Evolutionary conservation across 2,797 vertebrate species (phyloP).

Genomic region (Hephaestus fuliginosus): DNA sequence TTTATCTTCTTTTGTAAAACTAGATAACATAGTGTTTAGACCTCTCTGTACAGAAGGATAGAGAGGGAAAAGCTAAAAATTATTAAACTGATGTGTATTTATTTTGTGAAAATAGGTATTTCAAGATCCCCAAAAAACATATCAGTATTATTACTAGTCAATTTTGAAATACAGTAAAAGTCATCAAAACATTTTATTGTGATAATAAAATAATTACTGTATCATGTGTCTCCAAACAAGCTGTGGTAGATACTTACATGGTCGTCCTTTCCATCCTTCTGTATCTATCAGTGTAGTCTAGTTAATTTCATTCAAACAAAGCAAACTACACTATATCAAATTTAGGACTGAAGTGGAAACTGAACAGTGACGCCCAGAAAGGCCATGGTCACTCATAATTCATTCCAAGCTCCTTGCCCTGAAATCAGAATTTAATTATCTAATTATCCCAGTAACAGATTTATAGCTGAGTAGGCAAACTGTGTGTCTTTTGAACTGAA

Average conservation of each 20-base stretch:
- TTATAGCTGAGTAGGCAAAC: not conserved
- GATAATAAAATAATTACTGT: not conserved
- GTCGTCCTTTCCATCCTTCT: conserved; percentile 18
- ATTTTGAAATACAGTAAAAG: not conserved
- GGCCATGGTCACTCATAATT: not conserved
- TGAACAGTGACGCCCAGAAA: conserved; percentile 14
- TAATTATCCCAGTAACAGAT: not conserved
- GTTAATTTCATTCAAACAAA: not conserved
- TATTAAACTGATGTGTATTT: not conserved
- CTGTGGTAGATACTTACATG: not conserved
- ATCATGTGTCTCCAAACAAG: not conserved
- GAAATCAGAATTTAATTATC: conserved; percentile 27
- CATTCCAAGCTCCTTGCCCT: not conserved
- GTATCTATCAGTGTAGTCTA: not conserved
- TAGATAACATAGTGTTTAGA: not conserved
- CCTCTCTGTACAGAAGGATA: conserved; percentile 8
- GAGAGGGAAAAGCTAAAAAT: not conserved
- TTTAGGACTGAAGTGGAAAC: not conserved
- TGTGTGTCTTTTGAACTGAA: not conserved
- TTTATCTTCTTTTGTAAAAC: conserved; percentile 14
- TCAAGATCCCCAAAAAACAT: not conserved
- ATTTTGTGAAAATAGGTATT: not conserved
- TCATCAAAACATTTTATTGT: not conserved
- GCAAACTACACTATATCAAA: conserved; percentile 19
- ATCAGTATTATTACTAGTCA: not conserved